A percentile compares a stretch with the other conserved stretches of the same genome.
phyloP scores from a whole-genome alignment of 1,140 invertebrate species.

The Drosophila sturtevanti region DNA sequence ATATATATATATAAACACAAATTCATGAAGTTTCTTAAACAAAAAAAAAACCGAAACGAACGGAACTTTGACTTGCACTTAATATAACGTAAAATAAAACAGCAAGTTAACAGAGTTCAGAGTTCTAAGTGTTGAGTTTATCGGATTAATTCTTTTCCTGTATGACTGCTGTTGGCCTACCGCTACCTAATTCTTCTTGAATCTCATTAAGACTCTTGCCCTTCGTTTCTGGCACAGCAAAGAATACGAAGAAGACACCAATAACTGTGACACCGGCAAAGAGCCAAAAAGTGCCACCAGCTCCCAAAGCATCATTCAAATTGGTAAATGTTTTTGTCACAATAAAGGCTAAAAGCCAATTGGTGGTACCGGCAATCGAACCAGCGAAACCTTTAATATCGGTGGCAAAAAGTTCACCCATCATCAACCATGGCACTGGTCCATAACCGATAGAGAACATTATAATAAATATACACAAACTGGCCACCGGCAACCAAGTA shows the following conservation, averaged over 20 bases:
- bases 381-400: constrained; percentile 90
- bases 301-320: constrained; percentile 85
- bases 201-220: constrained; percentile 94
- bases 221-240: constrained; percentile 94
- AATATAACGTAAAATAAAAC: constrained; percentile 52
- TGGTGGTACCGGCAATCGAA: constrained; percentile 89
- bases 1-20: constrained; percentile 42
- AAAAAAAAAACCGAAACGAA: constrained; percentile 23
- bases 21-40: constrained; percentile 32
- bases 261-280: constrained; percentile 89
- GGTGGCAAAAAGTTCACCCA: constrained; percentile 89
- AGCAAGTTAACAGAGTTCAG: constrained; percentile 50
- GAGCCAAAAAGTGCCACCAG: constrained; percentile 90
- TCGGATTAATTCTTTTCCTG: constrained; percentile 41
- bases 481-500: constrained; percentile 88
- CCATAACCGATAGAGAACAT: constrained; percentile 91
- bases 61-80: constrained; percentile 32
- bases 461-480: constrained; percentile 89
- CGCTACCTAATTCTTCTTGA: constrained; percentile 85
- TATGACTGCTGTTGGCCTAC: constrained; percentile 31
- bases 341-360: constrained; percentile 91
- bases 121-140: constrained; percentile 20
- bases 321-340: constrained; percentile 90
- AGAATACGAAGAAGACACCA: constrained; percentile 89
- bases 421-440: constrained; percentile 91